phyloP scores from a whole-genome alignment of 2,797 vertebrate genomes.

The Gallinago stenura region DNA sequence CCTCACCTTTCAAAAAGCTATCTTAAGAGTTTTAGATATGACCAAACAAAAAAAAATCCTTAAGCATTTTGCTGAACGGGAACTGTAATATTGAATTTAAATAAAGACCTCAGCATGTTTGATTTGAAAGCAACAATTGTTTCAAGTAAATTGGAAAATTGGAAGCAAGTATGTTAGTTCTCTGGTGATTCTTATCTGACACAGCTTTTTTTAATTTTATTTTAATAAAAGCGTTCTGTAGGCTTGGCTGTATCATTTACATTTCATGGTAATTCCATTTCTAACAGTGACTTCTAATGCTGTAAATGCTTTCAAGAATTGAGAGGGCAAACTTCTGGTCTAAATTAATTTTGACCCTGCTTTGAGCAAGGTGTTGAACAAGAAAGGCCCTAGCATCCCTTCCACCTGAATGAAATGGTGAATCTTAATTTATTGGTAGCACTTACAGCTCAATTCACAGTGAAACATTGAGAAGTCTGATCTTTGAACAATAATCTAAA shows the following conservation, averaged over 20 bases:
- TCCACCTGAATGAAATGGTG: not conserved
- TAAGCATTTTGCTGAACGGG: not conserved
- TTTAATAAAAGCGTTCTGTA: not conserved
- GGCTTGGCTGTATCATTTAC: not conserved
- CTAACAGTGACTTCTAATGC: not conserved
- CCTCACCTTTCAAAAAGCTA: not conserved
- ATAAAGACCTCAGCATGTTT: not conserved
- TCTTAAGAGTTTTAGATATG: not conserved
- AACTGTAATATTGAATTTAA: not conserved
- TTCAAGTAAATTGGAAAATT: not conserved
- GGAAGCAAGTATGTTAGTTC: not conserved
- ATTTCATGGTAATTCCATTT: not conserved
- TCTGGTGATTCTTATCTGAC: not conserved
- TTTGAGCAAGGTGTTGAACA: not conserved
- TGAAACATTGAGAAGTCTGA: not conserved
- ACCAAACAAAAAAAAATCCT: slow-evolving; percentile 13
- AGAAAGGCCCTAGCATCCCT: not conserved
- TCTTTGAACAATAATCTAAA: not conserved
- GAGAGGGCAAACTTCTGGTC: not conserved
- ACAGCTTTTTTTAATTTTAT: rapidly evolving
- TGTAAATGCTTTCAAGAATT: not conserved
- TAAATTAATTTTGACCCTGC: not conserved
- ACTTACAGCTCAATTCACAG: not conserved
- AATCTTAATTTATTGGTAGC: not conserved
- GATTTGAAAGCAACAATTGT: not conserved